Evolutionary conservation across 2,888 invertebrate genomes (phyloP).

Genomic region (Hirtodrosophila trivittata): DNA sequence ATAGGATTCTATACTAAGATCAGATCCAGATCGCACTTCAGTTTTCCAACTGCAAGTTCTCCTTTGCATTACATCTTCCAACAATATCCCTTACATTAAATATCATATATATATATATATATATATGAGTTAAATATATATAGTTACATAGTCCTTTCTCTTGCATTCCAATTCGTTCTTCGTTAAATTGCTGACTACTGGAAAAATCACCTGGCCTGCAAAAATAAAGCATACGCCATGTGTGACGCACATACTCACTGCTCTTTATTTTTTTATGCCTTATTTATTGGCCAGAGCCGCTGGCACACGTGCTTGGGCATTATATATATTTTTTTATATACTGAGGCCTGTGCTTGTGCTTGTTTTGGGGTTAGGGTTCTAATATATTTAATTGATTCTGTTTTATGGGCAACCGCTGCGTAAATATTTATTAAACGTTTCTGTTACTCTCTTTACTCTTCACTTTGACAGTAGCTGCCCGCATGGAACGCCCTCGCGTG

Average conservation of each 20-base stretch:
- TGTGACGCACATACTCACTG: conserved; percentile 19
- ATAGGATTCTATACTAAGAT: no score
- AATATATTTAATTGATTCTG: conserved; percentile 61
- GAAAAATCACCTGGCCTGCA: not conserved
- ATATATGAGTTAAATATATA: not conserved
- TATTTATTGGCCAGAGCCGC: conserved; percentile 60
- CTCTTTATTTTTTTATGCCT: conserved; percentile 44
- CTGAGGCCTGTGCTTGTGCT: conserved; percentile 7
- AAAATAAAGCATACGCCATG: conserved; percentile 40
- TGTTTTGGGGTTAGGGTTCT: conserved; percentile 29
- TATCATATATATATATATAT: not conserved
- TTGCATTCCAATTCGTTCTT: no score
- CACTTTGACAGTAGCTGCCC: conserved; percentile 80
- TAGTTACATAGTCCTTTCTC: not conserved
- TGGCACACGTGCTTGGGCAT: conserved; percentile 31
- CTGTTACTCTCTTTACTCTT: conserved; percentile 20
- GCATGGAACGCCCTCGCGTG: conserved; percentile 90
- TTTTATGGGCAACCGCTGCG: conserved; percentile 53
- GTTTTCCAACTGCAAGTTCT: no score
- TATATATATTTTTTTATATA: conserved; percentile 17
- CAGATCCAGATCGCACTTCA: no score
- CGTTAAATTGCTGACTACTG: not conserved
- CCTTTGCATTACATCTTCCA: no score
- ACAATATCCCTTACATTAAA: no score
- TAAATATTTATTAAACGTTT: conserved; percentile 64